Evolutionary conservation across 2,113 vertebrate species (phyloP).

Genomic region (Quiscalus mexicanus): DNA sequence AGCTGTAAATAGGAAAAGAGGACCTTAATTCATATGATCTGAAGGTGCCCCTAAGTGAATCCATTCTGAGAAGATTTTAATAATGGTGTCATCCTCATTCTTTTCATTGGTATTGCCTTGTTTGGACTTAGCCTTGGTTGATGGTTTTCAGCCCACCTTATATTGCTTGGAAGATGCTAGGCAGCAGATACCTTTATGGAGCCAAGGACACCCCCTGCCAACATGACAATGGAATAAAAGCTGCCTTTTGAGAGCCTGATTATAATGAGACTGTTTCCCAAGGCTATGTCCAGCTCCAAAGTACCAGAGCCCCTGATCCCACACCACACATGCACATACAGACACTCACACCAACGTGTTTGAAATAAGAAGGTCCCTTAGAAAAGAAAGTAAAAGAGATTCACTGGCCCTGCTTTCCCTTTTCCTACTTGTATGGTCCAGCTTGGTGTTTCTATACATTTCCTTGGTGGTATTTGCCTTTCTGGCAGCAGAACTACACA

Average conservation of each 20-base stretch:
- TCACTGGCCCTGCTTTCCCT: background rate
- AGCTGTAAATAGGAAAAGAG: background rate
- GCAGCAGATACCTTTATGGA: background rate
- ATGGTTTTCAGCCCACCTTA: background rate
- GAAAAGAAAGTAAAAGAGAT: background rate
- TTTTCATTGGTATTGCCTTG: background rate
- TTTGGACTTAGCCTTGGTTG: background rate
- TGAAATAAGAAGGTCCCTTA: background rate
- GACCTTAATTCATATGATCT: conserved; percentile 22
- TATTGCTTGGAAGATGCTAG: background rate
- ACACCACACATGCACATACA: background rate
- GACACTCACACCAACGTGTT: accelerated
- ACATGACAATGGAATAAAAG: background rate
- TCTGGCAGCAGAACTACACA: background rate
- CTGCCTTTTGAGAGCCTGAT: background rate
- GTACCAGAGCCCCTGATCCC: background rate
- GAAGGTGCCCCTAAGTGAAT: background rate
- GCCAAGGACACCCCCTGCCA: background rate
- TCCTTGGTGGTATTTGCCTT: background rate
- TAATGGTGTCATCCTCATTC: background rate
- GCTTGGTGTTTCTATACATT: background rate
- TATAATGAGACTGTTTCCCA: background rate
- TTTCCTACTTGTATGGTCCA: background rate
- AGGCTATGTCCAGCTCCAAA: background rate
- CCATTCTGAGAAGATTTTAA: background rate